Evolutionary conservation across 2,888 invertebrate genomes (phyloP).

Genomic region (Pseudolycoriella hygida): DNA sequence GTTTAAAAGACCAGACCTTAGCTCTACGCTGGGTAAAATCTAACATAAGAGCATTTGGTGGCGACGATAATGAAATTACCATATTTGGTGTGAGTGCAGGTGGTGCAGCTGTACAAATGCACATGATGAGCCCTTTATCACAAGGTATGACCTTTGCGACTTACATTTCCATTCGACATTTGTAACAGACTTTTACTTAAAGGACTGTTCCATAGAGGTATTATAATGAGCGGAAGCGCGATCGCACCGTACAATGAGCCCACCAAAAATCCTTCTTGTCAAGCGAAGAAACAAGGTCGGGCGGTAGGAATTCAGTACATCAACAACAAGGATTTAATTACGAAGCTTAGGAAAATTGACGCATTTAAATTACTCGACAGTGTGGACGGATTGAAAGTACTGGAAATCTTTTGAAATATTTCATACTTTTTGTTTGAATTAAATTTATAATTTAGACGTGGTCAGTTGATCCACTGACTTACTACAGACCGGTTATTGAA

Average conservation of each 20-base stretch:
- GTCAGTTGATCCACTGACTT: constrained; percentile 31
- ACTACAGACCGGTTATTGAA: constrained; percentile 32
- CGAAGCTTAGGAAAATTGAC: constrained; percentile 27
- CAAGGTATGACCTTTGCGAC: constrained; percentile 21
- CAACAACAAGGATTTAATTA: constrained; percentile 21
- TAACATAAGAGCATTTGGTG: constrained; percentile 49
- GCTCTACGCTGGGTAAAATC: constrained; percentile 47
- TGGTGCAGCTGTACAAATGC: constrained; percentile 24
- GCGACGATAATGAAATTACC: constrained; percentile 46
- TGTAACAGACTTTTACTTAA: background rate
- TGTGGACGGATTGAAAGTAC: constrained; percentile 30
- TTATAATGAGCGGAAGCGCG: constrained; percentile 32
- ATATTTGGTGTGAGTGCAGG: constrained; percentile 31
- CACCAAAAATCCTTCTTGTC: constrained; percentile 16
- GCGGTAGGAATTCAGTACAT: constrained; percentile 25
- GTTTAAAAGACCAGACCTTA: constrained; percentile 49
- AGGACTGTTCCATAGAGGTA: constrained; percentile 29
- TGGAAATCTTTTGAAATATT: background rate
- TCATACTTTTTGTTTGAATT: constrained; percentile 3
- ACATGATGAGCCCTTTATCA: constrained; percentile 29
- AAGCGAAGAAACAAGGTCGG: constrained; percentile 25
- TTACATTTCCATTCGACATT: constrained; percentile 16
- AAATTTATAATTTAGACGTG: constrained; percentile 22
- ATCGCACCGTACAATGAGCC: constrained; percentile 23
- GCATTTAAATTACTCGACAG: constrained; percentile 24